phyloP scores from a whole-genome alignment of 2,888 invertebrate species.

The Syritta pipiens region DNA sequence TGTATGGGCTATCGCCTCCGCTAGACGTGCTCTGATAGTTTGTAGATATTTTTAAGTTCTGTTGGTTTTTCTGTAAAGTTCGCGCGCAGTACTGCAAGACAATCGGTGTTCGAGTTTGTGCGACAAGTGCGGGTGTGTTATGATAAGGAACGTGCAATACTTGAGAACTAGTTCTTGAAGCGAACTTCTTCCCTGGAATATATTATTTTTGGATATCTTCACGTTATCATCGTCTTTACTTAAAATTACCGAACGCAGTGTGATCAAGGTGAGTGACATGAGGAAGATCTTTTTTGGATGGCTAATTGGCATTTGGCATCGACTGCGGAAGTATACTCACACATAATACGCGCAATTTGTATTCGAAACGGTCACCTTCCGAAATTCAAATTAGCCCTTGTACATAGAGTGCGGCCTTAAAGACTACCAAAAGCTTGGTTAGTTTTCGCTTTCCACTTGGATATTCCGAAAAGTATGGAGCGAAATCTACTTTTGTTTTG shows the following conservation, averaged over 20 bases:
- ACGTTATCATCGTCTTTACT: neutral
- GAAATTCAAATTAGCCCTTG: slow-evolving; percentile 39
- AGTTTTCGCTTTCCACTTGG: slow-evolving; percentile 14
- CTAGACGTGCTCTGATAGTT: slow-evolving; percentile 61
- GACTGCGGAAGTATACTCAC: slow-evolving; percentile 6
- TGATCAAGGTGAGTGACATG: slow-evolving; percentile 40
- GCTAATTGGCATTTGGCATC: slow-evolving; percentile 1
- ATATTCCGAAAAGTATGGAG: slow-evolving; percentile 9
- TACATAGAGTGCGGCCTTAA: slow-evolving; percentile 13
- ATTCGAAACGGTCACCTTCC: slow-evolving; percentile 30
- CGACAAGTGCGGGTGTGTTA: neutral
- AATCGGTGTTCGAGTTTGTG: neutral
- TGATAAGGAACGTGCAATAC: slow-evolving; percentile 39
- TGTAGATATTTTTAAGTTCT: slow-evolving; percentile 5
- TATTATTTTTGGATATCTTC: slow-evolving; percentile 41
- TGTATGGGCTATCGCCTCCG: slow-evolving; percentile 62
- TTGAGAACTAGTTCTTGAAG: no score
- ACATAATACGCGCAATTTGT: slow-evolving; percentile 44
- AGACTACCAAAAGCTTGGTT: neutral
- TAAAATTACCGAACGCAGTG: no score
- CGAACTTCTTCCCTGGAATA: no score
- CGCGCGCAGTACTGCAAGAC: neutral
- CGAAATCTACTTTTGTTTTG: slow-evolving; percentile 17
- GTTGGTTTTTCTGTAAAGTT: neutral
- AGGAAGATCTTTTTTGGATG: neutral